phyloP scores from a whole-genome alignment of 2,888 invertebrate species.

The Acrocyrtus sp. region DNA sequence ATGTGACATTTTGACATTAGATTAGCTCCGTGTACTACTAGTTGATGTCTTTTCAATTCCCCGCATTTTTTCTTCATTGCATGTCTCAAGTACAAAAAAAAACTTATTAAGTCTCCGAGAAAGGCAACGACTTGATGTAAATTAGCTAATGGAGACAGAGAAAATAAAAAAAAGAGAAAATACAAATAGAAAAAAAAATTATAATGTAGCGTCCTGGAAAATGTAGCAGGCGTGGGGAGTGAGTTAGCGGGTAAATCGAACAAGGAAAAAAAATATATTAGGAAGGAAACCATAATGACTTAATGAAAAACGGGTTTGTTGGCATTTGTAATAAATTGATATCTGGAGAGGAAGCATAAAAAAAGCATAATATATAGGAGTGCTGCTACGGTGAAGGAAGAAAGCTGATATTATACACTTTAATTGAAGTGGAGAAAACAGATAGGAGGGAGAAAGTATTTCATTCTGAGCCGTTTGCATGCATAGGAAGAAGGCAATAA shows the following conservation, averaged over 20 bases:
- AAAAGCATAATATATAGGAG: too few relatives aligned
- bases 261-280: too few relatives aligned
- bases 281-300: too few relatives aligned
- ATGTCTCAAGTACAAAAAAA: not conserved
- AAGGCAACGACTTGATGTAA: slow-evolving; percentile 20
- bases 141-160: slow-evolving; percentile 48
- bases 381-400: too few relatives aligned
- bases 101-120: slow-evolving; percentile 13
- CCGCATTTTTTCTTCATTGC: not conserved
- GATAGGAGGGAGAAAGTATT: slow-evolving; percentile 54
- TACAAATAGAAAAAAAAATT: too few relatives aligned
- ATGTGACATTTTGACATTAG: slow-evolving; percentile 50
- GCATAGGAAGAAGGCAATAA: slow-evolving; percentile 41
- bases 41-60: not conserved
- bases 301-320: slow-evolving; percentile 44
- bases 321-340: slow-evolving; percentile 36
- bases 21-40: slow-evolving; percentile 4
- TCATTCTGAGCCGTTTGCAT: slow-evolving; percentile 61
- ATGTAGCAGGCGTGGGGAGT: too few relatives aligned
- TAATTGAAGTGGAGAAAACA: slow-evolving; percentile 55
- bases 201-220: too few relatives aligned
- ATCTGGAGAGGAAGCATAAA: slow-evolving; percentile 15
- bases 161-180: too few relatives aligned
- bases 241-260: too few relatives aligned
- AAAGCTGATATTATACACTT: slow-evolving; percentile 27